These are phyloP conservation scores for Cheilinus undulatus DNA, from an alignment of 2,113 vertebrate species.

Conservation along the genomic window DNA sequence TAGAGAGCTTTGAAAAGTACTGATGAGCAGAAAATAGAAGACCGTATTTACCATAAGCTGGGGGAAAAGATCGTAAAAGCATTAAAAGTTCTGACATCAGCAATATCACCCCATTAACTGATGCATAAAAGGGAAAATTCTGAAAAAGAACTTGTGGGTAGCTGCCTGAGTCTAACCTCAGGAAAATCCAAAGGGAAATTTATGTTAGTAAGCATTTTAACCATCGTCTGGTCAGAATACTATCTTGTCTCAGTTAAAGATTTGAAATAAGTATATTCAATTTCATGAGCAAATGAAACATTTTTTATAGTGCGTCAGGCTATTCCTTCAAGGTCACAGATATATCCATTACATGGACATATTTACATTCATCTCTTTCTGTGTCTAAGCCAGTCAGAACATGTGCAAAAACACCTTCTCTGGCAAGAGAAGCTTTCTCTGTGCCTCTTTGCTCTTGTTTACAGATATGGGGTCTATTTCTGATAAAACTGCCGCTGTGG, in stretches of 20 bases:
- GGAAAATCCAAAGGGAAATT: not conserved
- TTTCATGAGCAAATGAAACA: too few relatives aligned
- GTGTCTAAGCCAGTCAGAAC: too few relatives aligned
- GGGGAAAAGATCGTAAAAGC: not conserved
- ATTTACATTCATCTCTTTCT: too few relatives aligned
- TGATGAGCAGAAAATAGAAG: slow-evolving; percentile 17
- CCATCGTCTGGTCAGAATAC: not conserved
- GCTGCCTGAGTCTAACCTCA: not conserved
- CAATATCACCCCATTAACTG: not conserved
- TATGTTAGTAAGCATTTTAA: not conserved
- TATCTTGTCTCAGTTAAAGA: not conserved
- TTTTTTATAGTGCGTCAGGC: too few relatives aligned
- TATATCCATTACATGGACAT: too few relatives aligned
- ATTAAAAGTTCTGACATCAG: not conserved
- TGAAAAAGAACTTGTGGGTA: not conserved
- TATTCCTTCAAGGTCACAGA: too few relatives aligned
- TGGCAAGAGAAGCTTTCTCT: too few relatives aligned
- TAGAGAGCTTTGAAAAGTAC: slow-evolving; percentile 19
- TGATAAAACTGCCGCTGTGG: too few relatives aligned
- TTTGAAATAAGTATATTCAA: too few relatives aligned
- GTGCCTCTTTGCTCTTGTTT: too few relatives aligned
- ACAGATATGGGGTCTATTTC: too few relatives aligned
- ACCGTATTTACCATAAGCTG: slow-evolving; percentile 5
- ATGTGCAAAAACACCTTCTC: too few relatives aligned
- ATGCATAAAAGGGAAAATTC: not conserved